Conservation (phyloP, 1,140 invertebrate genomes). For the Caenorhabditis tropicalis region DNA sequence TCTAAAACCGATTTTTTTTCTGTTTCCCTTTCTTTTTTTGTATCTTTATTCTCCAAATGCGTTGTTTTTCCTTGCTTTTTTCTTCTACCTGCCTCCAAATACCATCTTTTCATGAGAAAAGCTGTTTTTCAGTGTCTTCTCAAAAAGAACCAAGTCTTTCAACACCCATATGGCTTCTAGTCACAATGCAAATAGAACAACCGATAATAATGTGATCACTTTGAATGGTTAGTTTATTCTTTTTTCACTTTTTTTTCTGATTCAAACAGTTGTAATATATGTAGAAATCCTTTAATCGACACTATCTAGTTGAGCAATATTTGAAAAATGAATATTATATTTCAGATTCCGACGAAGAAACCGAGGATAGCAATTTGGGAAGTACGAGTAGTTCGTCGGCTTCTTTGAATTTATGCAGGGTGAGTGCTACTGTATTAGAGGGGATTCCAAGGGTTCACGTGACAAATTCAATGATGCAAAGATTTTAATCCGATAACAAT, state of each 20-base stretch:
- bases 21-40: no score
- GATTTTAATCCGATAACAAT: background rate
- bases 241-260: background rate
- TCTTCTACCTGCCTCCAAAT: background rate
- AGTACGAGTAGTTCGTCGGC: background rate
- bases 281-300: background rate
- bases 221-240: background rate
- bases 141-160: background rate
- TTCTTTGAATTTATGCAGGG: background rate
- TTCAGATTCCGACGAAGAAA: conserved; percentile 25
- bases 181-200: background rate
- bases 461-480: background rate
- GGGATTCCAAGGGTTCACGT: no score
- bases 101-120: background rate
- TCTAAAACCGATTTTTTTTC: no score
- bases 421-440: background rate
- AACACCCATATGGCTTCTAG: background rate
- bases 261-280: background rate
- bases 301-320: no score
- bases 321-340: no score
- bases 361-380: background rate
- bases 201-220: background rate
- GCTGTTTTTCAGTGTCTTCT: background rate
- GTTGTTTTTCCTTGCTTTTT: no score
- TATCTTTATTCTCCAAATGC: no score